phyloP scores from a whole-genome alignment of 2,113 vertebrate species.

The Pyrgilauda ruficollis region DNA sequence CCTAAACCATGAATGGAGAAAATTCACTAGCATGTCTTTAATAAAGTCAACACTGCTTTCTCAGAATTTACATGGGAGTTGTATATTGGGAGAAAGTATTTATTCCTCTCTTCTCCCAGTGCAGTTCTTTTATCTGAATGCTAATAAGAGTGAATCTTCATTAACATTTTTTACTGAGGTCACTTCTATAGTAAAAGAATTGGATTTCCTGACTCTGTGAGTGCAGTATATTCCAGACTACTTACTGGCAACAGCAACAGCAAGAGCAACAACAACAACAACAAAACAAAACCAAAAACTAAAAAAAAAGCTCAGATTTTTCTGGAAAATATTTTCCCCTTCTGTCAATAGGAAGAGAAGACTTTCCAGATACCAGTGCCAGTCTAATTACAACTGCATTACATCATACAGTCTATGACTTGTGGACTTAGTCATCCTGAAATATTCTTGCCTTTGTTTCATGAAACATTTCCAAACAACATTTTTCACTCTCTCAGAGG shows the following conservation, averaged over 20 bases:
- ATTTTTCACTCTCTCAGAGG: neutral
- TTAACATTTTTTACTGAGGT: neutral
- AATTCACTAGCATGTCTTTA: neutral
- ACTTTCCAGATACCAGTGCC: neutral
- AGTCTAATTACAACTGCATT: neutral
- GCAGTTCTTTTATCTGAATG: neutral
- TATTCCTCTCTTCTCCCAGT: neutral
- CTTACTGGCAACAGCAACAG: neutral
- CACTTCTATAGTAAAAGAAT: neutral
- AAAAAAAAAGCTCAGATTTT: neutral
- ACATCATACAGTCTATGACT: neutral
- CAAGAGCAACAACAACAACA: no score
- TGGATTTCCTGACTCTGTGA: neutral
- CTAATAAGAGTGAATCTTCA: neutral
- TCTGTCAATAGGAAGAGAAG: neutral
- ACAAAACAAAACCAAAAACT: neutral
- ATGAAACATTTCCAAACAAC: slow-evolving; percentile 1
- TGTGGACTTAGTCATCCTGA: neutral
- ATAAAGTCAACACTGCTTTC: neutral
- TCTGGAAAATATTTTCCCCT: neutral
- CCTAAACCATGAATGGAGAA: neutral
- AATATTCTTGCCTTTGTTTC: slow-evolving; percentile 2
- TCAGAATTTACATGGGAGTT: neutral
- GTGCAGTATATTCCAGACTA: neutral
- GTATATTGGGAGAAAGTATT: neutral